Conservation (phyloP, 1,140 invertebrate genomes). For the Fopius arisanus region DNA sequence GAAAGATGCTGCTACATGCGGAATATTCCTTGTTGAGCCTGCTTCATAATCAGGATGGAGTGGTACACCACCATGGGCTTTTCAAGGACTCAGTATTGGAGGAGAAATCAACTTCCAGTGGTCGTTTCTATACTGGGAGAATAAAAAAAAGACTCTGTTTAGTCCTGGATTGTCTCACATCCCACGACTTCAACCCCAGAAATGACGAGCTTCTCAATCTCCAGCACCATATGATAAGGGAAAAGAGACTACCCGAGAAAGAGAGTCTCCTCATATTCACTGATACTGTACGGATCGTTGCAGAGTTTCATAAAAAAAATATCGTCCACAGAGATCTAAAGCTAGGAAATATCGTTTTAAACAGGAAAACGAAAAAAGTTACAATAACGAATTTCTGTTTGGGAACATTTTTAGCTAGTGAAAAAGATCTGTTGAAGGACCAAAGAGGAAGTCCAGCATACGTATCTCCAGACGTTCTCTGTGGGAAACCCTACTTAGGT, state of each 20-base stretch:
- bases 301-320: constrained; percentile 81
- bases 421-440: constrained; percentile 79
- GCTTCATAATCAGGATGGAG: constrained; percentile 75
- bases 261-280: constrained; percentile 82
- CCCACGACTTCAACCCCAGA: constrained; percentile 77
- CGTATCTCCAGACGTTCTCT: constrained; percentile 84
- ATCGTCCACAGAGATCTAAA: constrained; percentile 86
- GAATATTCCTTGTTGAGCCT: constrained; percentile 81
- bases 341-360: constrained; percentile 81
- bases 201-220: constrained; percentile 78
- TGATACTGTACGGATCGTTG: constrained; percentile 79
- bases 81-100: constrained; percentile 82
- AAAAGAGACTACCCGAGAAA: constrained; percentile 80
- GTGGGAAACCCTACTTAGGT: constrained; percentile 76
- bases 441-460: constrained; percentile 86
- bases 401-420: constrained; percentile 79
- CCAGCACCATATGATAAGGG: constrained; percentile 84
- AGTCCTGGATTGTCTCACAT: constrained; percentile 79
- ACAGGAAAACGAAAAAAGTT: constrained; percentile 73
- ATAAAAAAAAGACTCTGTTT: constrained; percentile 74
- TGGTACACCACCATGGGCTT: constrained; percentile 82
- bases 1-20: constrained; percentile 83
- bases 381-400: constrained; percentile 85
- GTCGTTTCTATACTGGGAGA: constrained; percentile 71
- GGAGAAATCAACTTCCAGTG: constrained; percentile 66